phyloP scores from a whole-genome alignment of 2,113 vertebrate species.

The Rhipidura dahli region DNA sequence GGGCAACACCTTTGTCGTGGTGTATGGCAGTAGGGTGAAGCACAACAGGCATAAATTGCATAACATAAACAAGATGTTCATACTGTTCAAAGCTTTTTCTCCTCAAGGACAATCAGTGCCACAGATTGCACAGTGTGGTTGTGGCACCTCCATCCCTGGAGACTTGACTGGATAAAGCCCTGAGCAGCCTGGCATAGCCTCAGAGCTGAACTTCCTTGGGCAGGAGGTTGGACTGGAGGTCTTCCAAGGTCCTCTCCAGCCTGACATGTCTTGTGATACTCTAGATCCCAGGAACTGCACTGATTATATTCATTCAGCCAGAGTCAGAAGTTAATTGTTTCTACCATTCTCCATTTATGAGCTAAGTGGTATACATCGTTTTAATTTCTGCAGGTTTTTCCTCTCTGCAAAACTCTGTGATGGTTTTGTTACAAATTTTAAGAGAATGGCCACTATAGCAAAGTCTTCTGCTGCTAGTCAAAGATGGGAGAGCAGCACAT shows the following conservation, averaged over 20 bases:
- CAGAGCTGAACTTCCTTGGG: background rate
- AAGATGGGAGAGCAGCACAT: background rate
- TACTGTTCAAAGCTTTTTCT: background rate
- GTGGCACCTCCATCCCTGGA: background rate
- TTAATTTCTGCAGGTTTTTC: background rate
- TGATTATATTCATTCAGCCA: background rate
- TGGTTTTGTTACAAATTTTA: background rate
- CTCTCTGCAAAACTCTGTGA: background rate
- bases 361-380: background rate
- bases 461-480: background rate
- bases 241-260: background rate
- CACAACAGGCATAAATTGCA: background rate
- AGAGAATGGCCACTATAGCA: background rate
- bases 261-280: background rate
- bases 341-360: background rate
- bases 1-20: no score
- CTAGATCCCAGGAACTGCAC: background rate
- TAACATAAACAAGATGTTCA: background rate
- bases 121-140: background rate
- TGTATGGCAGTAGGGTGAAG: background rate
- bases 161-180: background rate
- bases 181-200: background rate
- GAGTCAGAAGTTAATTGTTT: background rate
- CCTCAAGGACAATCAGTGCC: background rate
- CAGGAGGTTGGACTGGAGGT: background rate